Evolutionary conservation across 2,888 invertebrate genomes (phyloP).

Genomic region (Noctua pronuba): DNA sequence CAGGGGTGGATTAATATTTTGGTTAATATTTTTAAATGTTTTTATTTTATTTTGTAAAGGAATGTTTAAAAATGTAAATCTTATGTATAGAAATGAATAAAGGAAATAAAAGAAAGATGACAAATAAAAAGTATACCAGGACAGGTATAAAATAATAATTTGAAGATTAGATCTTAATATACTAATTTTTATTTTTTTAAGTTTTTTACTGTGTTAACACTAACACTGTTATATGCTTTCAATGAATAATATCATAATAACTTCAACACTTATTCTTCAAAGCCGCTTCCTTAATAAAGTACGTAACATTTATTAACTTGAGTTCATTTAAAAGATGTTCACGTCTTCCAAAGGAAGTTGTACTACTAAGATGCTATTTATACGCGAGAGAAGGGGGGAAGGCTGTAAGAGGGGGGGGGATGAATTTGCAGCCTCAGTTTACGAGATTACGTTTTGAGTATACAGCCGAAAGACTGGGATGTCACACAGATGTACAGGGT

Average conservation of each 20-base stretch:
- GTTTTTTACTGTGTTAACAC: too few species aligned
- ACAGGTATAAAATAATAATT: too few species aligned
- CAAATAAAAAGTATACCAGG: too few species aligned
- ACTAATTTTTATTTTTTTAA: too few species aligned
- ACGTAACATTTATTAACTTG: constrained; percentile 34
- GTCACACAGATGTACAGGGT: constrained; percentile 26
- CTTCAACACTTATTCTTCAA: constrained; percentile 7
- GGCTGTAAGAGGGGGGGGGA: not conserved
- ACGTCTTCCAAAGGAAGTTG: constrained; percentile 41
- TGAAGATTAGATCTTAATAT: too few species aligned
- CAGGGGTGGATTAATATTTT: too few species aligned
- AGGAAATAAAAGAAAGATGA: too few species aligned
- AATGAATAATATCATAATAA: constrained; percentile 22
- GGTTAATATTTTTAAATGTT: too few species aligned
- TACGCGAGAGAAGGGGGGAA: constrained; percentile 27
- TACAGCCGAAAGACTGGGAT: constrained; percentile 53
- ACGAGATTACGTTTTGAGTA: constrained; percentile 66
- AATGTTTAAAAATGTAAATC: too few species aligned
- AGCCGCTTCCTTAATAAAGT: constrained; percentile 30
- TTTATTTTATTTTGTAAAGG: too few species aligned
- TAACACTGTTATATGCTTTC: not conserved
- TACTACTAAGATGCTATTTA: constrained; percentile 62
- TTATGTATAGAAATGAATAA: too few species aligned
- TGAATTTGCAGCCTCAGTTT: constrained; percentile 62
- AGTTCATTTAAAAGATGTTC: constrained; percentile 51